Conservation (phyloP, 2,888 invertebrate genomes). For the Meganola albula region DNA sequence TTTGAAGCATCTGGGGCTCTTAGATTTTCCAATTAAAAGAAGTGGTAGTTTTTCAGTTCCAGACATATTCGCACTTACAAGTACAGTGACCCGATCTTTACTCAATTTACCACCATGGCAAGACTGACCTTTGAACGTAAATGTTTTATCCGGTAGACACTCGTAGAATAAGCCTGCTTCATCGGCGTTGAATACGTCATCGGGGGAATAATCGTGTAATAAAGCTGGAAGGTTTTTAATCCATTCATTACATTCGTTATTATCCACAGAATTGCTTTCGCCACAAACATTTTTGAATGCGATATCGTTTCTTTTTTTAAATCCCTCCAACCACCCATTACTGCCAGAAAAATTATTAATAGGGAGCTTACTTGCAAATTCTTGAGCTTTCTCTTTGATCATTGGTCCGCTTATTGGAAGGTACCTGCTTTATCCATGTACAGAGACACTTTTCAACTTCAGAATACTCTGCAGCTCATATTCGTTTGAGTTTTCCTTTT, state of each 20-base stretch:
- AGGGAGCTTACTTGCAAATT: slow-evolving; percentile 19
- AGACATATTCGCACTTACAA: slow-evolving; percentile 12
- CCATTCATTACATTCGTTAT: slow-evolving; percentile 9
- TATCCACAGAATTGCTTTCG: slow-evolving; percentile 19
- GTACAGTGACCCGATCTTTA: slow-evolving; percentile 14
- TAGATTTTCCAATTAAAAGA: slow-evolving; percentile 10
- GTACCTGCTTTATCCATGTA: background rate
- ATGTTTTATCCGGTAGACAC: slow-evolving; percentile 13
- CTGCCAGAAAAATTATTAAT: slow-evolving; percentile 25
- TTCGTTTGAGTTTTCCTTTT: slow-evolving; percentile 5
- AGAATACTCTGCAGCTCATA: slow-evolving; percentile 11
- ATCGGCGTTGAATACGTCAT: slow-evolving; percentile 19
- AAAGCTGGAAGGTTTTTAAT: slow-evolving; percentile 18
- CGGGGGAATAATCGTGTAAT: slow-evolving; percentile 12
- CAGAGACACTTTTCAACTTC: slow-evolving; percentile 3
- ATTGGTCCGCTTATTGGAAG: slow-evolving; percentile 2
- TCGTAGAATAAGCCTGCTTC: slow-evolving; percentile 18
- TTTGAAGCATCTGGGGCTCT: slow-evolving; percentile 20
- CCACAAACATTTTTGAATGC: slow-evolving; percentile 21
- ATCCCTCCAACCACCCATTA: slow-evolving; percentile 25
- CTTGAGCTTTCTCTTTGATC: slow-evolving; percentile 15
- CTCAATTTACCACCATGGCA: slow-evolving; percentile 19
- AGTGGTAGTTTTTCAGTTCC: slow-evolving; percentile 18
- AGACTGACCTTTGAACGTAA: slow-evolving; percentile 9
- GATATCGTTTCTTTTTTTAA: slow-evolving; percentile 22